Evolutionary conservation across 2,113 vertebrate species (phyloP), one percentile per base, ranked within the genome.

Genomic region (Centropus bengalensis): DNA sequence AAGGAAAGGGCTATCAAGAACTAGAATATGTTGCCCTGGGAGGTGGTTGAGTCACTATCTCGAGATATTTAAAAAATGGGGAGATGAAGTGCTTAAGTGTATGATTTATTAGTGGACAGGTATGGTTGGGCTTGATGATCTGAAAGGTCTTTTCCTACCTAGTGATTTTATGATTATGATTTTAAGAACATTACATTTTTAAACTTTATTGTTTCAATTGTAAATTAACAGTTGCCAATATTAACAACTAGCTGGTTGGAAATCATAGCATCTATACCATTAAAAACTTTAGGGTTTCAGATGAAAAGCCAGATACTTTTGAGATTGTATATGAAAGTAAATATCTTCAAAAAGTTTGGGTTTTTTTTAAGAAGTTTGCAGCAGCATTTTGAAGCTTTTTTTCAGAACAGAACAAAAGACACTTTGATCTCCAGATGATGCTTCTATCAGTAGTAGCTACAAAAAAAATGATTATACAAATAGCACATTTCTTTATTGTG

Each of bases 391-490:
- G 88, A 94, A 95, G 85, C 24, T 82, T 89, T 87, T 87, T 89
- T 93, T 91, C 75, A 82, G 58, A 91, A 66, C 14, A 91, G 88
- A 94, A 94, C 86, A 96, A 96, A 95, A 96, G 89, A 66, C 40
- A 66, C 89, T 96, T 96, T 94, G 93, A 96, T 96, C 95, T 96
- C 58, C 45, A 76, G 85, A 86, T 69, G 92, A 96, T 91, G 84
- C 24, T 91, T 91, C 90, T 95, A 89, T 91, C 88, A 88, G 62
- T 42, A 95, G 63, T 54, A 93, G 82, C 70, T 96, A 82, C 58
- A 89, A 87, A 96, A 77, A 77, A 88, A 85, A 38, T 58, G 30
- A 88, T 94, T 95, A 95, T 89, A 96, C 95, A 96, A 96, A 96
- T 91, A 91, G 82, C 71, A 91, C 70, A 66, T 94, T 94, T 89